A percentile compares a stretch with the other conserved stretches of the same genome.
These are phyloP conservation scores for Cercopithecus hamlyni DNA, from an alignment of 2,797 vertebrate genomes.

Conservation along the genomic window DNA sequence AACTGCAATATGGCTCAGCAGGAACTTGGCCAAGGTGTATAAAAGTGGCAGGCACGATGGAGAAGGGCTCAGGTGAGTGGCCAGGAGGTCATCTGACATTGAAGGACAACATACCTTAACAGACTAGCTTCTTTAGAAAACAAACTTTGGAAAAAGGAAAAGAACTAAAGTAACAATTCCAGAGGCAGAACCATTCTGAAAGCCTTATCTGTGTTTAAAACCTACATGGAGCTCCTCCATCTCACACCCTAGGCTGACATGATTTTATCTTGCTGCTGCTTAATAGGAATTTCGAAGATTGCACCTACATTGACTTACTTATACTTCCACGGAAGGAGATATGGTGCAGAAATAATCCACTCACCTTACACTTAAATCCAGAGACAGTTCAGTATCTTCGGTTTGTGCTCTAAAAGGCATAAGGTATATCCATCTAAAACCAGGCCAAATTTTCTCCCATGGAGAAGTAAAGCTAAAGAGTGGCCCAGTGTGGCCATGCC, in stretches of 20 bases:
- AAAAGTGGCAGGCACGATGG: not conserved
- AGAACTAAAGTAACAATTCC: not conserved
- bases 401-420: slow-evolving; percentile 44
- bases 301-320: slow-evolving; percentile 41
- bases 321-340: not conserved
- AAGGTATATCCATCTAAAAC: not conserved
- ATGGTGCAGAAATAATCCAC: slow-evolving; percentile 43
- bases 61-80: not conserved
- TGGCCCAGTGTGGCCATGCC: not conserved
- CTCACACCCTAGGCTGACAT: not conserved
- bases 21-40: not conserved
- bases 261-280: not conserved
- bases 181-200: not conserved
- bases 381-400: slow-evolving; percentile 3
- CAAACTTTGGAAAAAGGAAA: slow-evolving; percentile 6
- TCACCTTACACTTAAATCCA: slow-evolving; percentile 3
- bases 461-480: not conserved
- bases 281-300: slow-evolving; percentile 10
- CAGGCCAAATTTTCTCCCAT: not conserved
- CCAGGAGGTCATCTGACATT: not conserved
- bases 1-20: not conserved
- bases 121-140: not conserved
- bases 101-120: not conserved
- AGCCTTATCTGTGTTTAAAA: slow-evolving; percentile 1
- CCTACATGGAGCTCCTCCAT: not conserved